A percentile compares a stretch with the other conserved stretches of the same genome.
Conservation (phyloP, 2,888 invertebrate genomes). For the Caenorhabditis zanzibari region DNA sequence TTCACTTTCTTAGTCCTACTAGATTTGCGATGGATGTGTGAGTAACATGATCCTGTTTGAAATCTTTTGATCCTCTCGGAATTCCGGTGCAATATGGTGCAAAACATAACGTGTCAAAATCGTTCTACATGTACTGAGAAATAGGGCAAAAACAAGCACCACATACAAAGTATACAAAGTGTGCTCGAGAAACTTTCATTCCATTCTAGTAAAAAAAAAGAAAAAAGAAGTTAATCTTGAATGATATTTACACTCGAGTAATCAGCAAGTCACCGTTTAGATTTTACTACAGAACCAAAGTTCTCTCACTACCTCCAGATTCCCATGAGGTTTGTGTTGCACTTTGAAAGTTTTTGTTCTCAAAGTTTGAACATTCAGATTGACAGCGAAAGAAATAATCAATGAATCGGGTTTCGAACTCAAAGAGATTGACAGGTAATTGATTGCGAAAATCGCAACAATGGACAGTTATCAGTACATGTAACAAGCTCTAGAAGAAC, state of each 20-base stretch:
- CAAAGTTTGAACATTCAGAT: no score
- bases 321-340: conserved; percentile 17
- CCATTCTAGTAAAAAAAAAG: conserved; percentile 2
- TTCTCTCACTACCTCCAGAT: conserved; percentile 34
- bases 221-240: conserved; percentile 18
- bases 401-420: conserved; percentile 4
- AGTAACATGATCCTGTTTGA: conserved; percentile 42
- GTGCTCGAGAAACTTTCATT: conserved; percentile 1
- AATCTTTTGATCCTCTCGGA: conserved; percentile 11
- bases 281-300: conserved; percentile 48
- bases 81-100: conserved; percentile 34
- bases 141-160: not conserved
- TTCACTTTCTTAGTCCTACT: conserved; percentile 14
- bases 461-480: conserved; percentile 39
- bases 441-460: conserved; percentile 32
- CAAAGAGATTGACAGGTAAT: conserved; percentile 28
- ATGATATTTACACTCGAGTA: conserved; percentile 51
- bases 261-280: conserved; percentile 52
- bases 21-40: conserved; percentile 33
- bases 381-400: not conserved
- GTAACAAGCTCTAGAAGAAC: conserved; percentile 17
- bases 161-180: conserved; percentile 16
- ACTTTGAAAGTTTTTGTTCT: not conserved
- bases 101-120: conserved; percentile 23
- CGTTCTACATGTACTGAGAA: not conserved